These are phyloP conservation scores for Platycheirus albimanus DNA, from an alignment of 2,888 invertebrate species.

Conservation along the genomic window DNA sequence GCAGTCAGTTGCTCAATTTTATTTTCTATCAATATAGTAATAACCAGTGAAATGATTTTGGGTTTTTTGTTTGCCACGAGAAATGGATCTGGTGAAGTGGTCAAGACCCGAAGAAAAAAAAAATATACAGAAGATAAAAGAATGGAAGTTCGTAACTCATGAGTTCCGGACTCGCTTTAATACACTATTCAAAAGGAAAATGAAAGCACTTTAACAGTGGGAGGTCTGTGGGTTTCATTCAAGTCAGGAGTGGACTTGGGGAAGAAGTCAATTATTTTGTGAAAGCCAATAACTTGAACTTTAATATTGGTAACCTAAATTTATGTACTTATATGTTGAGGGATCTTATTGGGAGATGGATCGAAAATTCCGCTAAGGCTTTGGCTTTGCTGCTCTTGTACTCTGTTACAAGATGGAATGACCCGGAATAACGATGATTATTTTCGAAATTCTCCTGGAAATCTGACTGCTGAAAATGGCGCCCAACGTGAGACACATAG, in stretches of 20 bases:
- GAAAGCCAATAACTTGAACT: not conserved
- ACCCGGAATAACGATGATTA: too few relatives aligned
- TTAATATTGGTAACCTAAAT: too few relatives aligned
- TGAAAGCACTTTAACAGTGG: constrained; percentile 38
- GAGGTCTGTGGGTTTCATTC: not conserved
- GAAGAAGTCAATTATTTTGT: constrained; percentile 21
- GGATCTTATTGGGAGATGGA: too few relatives aligned
- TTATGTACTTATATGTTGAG: too few relatives aligned
- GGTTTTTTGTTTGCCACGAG: constrained; percentile 30
- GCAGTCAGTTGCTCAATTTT: constrained; percentile 66
- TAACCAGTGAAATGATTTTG: constrained; percentile 60
- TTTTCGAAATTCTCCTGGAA: too few relatives aligned
- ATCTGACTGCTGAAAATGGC: too few relatives aligned
- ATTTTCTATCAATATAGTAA: constrained; percentile 68
- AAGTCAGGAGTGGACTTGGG: constrained; percentile 6
- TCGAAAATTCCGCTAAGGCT: too few relatives aligned
- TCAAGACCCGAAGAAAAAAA: constrained; percentile 10
- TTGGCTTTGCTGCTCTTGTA: too few relatives aligned
- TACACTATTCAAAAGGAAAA: constrained; percentile 56
- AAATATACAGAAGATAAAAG: constrained; percentile 19
- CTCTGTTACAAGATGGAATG: too few relatives aligned
- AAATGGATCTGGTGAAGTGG: constrained; percentile 63
- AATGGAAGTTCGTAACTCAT: constrained; percentile 67
- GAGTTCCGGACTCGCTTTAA: constrained; percentile 61
- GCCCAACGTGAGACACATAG: too few relatives aligned